Evolutionary conservation across 2,797 vertebrate genomes (phyloP), one percentile per base, ranked within the genome.

Genomic region (Argyrosomus regius): DNA sequence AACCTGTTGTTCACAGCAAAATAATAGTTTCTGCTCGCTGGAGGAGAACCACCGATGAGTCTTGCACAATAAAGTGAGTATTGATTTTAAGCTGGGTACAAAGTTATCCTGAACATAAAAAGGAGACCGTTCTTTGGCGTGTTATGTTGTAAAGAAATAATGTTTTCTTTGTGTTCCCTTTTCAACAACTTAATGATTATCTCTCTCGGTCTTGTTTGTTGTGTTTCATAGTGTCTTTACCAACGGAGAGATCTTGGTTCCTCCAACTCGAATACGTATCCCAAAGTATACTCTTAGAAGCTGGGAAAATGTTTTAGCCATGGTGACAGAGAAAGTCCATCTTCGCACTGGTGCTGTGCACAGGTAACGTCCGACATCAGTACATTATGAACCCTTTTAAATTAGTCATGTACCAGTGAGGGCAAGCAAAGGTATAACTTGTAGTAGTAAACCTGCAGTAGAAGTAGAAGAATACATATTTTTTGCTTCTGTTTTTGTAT

Each of bases 1-100:
- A 70, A 81, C 95, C 95, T 13, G 93, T 96, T 89, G 93, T 96
- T 86, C 96, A 95, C 74, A 95, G 94, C 84, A 92, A 85, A 85
- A 92, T 96, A 64, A 54, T 83, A 62, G 95, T 94, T 86, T 91
- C 93, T 89, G 95, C 96, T 91, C 95, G 91, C 91, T 97, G 96
- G 94, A 91, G 90, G 57, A 94, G 83, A 59, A 82, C 83, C 43
- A 85, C 59, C 43, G 94, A 94, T 65, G 94, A 94, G 39, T 89
- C 92, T 63, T 79, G 84, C 73, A 94, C 88, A 31, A 94, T 96
- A 81, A 94, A 96, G 95, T 96, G 87, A 96, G 94, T 93, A 60
- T 72, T 35, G 63, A 82, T 85, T 87, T 88, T 65, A 71, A 66
- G 61, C 14, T 71, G 28, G 53, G 72, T 77, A 59, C 60, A 77